Conservation (phyloP, 2,113 vertebrate genomes). For the Calidris pugnax region DNA sequence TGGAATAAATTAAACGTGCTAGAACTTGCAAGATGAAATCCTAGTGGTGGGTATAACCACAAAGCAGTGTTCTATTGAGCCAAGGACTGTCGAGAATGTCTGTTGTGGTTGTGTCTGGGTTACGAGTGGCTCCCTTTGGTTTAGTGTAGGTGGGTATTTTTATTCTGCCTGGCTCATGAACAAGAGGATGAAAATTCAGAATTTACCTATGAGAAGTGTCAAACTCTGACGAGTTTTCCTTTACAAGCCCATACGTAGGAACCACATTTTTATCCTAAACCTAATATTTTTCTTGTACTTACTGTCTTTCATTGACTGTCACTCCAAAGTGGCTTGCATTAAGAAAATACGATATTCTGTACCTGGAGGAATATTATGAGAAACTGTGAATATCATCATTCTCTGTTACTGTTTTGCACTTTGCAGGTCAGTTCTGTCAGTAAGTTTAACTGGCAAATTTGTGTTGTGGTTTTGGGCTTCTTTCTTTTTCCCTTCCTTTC, state of each 20-base stretch:
- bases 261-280: constrained; percentile 38
- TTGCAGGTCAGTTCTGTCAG: neutral
- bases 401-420: neutral
- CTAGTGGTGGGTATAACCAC: constrained; percentile 66
- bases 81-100: constrained; percentile 52
- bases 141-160: constrained; percentile 65
- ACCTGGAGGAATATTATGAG: neutral
- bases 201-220: constrained; percentile 36
- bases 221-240: constrained; percentile 1
- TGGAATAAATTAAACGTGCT: constrained; percentile 58
- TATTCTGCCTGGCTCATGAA: constrained; percentile 53
- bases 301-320: constrained; percentile 9
- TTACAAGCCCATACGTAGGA: constrained; percentile 6
- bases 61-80: constrained; percentile 62
- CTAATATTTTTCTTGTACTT: neutral
- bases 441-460: neutral
- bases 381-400: neutral
- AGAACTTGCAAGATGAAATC: constrained; percentile 60
- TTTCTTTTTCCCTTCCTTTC: neutral
- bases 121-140: constrained; percentile 56
- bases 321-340: neutral
- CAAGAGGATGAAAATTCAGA: constrained; percentile 56
- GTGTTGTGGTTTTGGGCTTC: constrained; percentile 11
- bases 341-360: neutral
- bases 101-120: constrained; percentile 68